A percentile compares a stretch with the other conserved stretches of the same genome.
Evolutionary conservation across 2,797 vertebrate species (phyloP).

Genomic region (Dermochelys coriacea): DNA sequence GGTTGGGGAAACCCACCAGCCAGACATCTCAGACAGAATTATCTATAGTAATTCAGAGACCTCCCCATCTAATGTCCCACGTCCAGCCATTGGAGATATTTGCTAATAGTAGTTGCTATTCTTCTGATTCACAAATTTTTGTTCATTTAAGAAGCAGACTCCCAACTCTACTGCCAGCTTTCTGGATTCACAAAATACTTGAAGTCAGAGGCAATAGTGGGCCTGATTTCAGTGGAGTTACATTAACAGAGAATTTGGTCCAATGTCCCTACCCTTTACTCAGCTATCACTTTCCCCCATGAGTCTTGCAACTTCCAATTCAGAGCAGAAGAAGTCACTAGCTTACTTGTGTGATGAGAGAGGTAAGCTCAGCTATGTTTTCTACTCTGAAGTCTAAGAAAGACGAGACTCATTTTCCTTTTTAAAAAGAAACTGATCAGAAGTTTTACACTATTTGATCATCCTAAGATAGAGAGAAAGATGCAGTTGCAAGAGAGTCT

Average conservation of each 20-base stretch:
- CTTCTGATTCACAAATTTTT: background rate
- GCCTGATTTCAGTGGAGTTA: background rate
- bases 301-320: background rate
- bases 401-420: too few relatives aligned
- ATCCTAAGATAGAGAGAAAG: too few relatives aligned
- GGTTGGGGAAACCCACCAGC: too few relatives aligned
- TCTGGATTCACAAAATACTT: too few relatives aligned
- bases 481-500: too few relatives aligned
- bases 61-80: too few relatives aligned
- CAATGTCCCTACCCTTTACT: background rate
- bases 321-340: background rate
- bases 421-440: too few relatives aligned
- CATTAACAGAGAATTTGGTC: background rate
- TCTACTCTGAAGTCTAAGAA: background rate
- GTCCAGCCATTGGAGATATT: too few relatives aligned
- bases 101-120: too few relatives aligned
- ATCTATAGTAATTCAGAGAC: too few relatives aligned
- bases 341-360: background rate
- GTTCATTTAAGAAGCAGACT: background rate
- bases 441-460: too few relatives aligned
- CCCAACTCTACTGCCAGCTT: background rate
- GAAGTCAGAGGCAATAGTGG: background rate
- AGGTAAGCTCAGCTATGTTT: background rate
- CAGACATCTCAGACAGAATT: too few relatives aligned
- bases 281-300: background rate